Evolutionary conservation across 2,113 vertebrate species (phyloP), one percentile per base, ranked within the genome.

Genomic region (Saguinus midas): DNA sequence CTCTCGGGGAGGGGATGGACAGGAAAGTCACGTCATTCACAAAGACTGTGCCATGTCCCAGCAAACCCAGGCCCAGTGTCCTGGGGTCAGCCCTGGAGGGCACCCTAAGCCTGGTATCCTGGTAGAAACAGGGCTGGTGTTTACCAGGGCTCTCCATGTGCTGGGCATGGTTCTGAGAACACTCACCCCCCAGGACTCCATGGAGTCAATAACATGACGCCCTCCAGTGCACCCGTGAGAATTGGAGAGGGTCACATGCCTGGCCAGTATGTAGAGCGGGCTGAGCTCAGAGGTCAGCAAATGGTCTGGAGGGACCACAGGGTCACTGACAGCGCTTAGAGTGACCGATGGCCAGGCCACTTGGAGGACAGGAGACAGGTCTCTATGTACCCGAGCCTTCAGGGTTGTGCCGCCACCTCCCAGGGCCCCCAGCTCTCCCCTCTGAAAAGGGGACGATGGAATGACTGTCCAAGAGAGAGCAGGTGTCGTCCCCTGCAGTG

Each of bases 231-330:
- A 10, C 8, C 4, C 2, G 48, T 35, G 45, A 70, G 64, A 32
- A 45, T 35, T 21, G 50, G 61, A 85, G 18, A 84, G 16, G 57
- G 70, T 40, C n/a, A 40, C 20, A 0, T n/a, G n/a, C n/a, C 70
- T 37, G 76, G 29, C 35, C 40, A 52, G 29, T 27, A 35, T 72
- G 48, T 6, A 0, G 3, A 0, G 9, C 13, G 3, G 6, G 27
- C 20, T 37, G 48, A 73, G 12, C 32, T 13, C n/a, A 16, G 37
- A 12, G 52, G 86, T 88, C 52, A 35, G 52, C 20, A 57, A 18
- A 21, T 58, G 45, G 52, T 76, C 52, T 58, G 61, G 37, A 78
- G 32, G 32, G 72, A 8, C 87, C 76, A 35, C 48, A 58, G 37
- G n/a, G 25, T 57, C 68, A 35, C 11, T 75, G 37, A 18, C 3